Conservation (phyloP, 1,140 invertebrate species). For the Drosophila hydei region DNA sequence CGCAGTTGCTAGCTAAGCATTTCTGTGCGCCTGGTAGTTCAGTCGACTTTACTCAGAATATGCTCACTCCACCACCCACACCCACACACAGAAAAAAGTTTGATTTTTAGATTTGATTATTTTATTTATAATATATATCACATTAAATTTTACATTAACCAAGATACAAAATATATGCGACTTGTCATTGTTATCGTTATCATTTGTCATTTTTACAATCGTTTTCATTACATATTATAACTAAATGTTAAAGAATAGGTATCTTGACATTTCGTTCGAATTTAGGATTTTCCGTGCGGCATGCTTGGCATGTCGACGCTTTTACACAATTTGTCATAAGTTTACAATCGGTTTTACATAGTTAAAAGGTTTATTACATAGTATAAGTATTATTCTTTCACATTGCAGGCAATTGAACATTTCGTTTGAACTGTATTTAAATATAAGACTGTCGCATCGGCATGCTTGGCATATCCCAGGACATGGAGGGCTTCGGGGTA, state of each 20-base stretch:
- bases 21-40: background rate
- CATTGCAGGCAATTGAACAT: too few relatives aligned
- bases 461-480: slow-evolving; percentile 40
- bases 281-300: slow-evolving; percentile 9
- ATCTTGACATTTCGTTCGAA: slow-evolving; percentile 26
- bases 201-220: slow-evolving; percentile 40
- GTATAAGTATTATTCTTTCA: too few relatives aligned
- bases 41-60: background rate
- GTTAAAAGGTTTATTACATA: background rate
- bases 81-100: background rate
- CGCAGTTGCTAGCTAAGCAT: background rate
- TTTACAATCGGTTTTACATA: background rate
- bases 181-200: slow-evolving; percentile 57
- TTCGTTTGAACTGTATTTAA: background rate
- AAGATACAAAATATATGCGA: slow-evolving; percentile 72
- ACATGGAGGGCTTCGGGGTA: slow-evolving; percentile 1
- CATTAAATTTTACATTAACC: slow-evolving; percentile 81
- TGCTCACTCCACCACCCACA: too few relatives aligned
- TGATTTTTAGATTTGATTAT: slow-evolving; percentile 12
- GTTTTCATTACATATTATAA: slow-evolving; percentile 12
- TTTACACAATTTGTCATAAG: background rate
- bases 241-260: background rate
- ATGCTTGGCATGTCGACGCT: slow-evolving; percentile 35
- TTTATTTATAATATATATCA: slow-evolving; percentile 79
- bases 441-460: background rate